These are phyloP conservation scores for Rhagium mordax DNA, from an alignment of 2,888 invertebrate species.

Conservation along the genomic window DNA sequence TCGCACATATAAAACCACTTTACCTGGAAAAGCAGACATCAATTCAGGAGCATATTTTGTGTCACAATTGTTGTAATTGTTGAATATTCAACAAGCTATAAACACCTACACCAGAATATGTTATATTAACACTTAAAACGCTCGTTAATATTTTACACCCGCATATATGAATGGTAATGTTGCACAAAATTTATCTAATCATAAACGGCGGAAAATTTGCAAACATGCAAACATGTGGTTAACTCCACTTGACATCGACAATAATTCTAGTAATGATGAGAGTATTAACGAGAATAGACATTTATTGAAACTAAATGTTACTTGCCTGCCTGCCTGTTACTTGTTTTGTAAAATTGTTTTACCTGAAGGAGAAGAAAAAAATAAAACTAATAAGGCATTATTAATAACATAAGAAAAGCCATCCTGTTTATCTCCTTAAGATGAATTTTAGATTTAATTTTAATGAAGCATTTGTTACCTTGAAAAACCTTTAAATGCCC, in stretches of 20 bases:
- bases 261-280: too few species aligned
- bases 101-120: conserved; percentile 24
- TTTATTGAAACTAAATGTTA: too few species aligned
- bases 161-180: conserved; percentile 21
- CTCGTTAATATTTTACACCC: conserved; percentile 6
- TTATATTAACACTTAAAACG: conserved; percentile 22
- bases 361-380: too few species aligned
- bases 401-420: too few species aligned
- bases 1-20: not conserved
- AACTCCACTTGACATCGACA: not conserved
- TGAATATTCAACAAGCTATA: conserved; percentile 26
- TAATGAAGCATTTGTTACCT: too few species aligned
- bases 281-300: too few species aligned
- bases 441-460: too few species aligned
- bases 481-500: too few species aligned
- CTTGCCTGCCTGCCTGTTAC: too few species aligned
- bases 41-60: not conserved
- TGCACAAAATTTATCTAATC: conserved; percentile 8
- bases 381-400: too few species aligned
- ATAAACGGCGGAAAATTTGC: not conserved
- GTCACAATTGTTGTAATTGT: conserved; percentile 21
- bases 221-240: not conserved
- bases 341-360: too few species aligned
- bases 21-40: not conserved
- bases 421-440: too few species aligned